Percentiles rank a stretch among this genome's conserved stretches.
Evolutionary conservation across 2,113 vertebrate species (phyloP).

Genomic region (Kobus ellipsiprymnus): DNA sequence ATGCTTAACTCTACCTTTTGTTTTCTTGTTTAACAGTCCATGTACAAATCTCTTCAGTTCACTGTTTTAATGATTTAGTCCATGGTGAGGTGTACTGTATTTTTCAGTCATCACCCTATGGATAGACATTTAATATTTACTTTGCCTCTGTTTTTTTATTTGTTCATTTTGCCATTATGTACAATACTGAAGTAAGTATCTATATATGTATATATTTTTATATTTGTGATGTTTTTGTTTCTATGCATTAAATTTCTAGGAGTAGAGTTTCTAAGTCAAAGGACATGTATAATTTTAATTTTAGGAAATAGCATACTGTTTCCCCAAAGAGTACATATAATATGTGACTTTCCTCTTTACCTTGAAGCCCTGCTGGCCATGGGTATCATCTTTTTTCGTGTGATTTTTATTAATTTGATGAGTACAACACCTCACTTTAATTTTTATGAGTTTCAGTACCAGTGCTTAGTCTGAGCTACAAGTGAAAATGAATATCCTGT

Average conservation of each 20-base stretch:
- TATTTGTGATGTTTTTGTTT: conserved; percentile 16
- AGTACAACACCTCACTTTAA: neutral
- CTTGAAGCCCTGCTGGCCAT: neutral
- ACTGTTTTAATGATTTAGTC: neutral
- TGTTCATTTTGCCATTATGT: neutral
- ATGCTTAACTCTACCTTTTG: neutral
- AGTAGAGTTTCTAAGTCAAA: conserved; percentile 12
- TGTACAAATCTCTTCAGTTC: neutral
- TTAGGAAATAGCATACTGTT: neutral
- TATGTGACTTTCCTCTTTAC: neutral
- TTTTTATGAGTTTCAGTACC: neutral
- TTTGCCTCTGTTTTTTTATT: neutral
- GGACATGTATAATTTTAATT: neutral
- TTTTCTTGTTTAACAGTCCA: neutral
- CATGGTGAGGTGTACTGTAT: neutral
- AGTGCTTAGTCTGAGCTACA: neutral
- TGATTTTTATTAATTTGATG: neutral
- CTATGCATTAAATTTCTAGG: neutral
- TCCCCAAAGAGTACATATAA: neutral
- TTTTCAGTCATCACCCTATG: neutral
- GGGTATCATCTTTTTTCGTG: neutral
- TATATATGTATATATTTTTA: neutral
- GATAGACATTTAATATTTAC: neutral
- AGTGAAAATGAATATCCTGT: neutral
- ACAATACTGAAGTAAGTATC: neutral